Percentiles rank a stretch among this genome's conserved stretches.
These are phyloP conservation scores for Uropsilus gracilis DNA, from an alignment of 2,113 vertebrate genomes.

Conservation along the genomic window DNA sequence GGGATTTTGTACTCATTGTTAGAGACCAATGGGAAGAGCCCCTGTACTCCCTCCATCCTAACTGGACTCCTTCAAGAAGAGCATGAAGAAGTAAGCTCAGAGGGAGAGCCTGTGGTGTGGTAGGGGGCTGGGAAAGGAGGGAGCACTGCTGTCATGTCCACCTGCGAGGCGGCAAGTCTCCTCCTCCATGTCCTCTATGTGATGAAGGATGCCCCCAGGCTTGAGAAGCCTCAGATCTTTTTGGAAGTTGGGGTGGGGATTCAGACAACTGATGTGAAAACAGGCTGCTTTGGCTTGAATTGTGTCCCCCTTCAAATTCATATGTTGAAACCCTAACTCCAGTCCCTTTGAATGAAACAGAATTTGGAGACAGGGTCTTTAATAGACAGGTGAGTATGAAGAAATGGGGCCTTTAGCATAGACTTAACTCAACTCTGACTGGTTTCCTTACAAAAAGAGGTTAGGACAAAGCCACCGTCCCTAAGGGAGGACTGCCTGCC, in stretches of 20 bases:
- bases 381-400: not conserved
- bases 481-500: not conserved
- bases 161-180: not conserved
- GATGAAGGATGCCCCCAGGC: not conserved
- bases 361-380: not conserved
- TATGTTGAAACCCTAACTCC: not conserved
- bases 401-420: not conserved
- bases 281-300: not conserved
- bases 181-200: not conserved
- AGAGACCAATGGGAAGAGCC: not conserved
- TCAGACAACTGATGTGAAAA: not conserved
- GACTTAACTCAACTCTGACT: not conserved
- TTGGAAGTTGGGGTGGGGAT: not conserved
- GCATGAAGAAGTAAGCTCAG: not conserved
- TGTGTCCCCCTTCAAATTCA: not conserved
- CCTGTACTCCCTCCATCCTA: not conserved
- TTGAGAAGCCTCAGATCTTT: not conserved
- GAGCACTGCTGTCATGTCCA: not conserved
- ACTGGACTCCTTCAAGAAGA: not conserved
- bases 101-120: not conserved
- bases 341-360: not conserved
- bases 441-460: not conserved
- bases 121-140: too few species aligned
- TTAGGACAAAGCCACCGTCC: not conserved
- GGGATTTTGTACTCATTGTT: not conserved